Base-by-base conservation (phyloP, 2,888 invertebrate genomes). In the Patella ulyssiponensis region DNA sequence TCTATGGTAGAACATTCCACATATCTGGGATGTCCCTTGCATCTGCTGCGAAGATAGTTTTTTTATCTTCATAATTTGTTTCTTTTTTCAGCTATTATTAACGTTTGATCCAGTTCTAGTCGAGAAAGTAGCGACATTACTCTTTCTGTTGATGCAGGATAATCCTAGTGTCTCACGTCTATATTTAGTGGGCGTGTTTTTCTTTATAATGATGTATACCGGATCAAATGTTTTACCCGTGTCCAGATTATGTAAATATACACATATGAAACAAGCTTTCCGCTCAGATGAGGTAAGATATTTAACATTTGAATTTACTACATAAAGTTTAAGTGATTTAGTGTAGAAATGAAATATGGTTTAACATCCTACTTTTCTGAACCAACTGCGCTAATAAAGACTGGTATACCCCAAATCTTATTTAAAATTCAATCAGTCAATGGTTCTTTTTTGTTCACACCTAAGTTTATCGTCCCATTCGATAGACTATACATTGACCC, bases 121-220 rank as follows among this genome's bases (percentile, higher is more conserved):
- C 12, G 99, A 99, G 92, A 96, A 98, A 92, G 98, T 99, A 73
- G 97, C 99, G 23, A 95, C 95, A 1, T 92, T 99, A 23, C 79
- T 93, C 80, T 88, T 89, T 79, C 85, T 88, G 91, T 94, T 98
- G 71, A 96, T 98, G 95, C 95, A 95, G 90, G 99, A 99, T 93
- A 99, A 99, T 93, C 97, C 98, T 0, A 96, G 96, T 90, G 95
- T 98, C 88, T 96, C 98, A 0, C 96, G 97, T 88, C 94, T 99
- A 71, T 99, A 99, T 92, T 94, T 97, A 78, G 97, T 97, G 0
- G 99, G 99, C 3, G 96, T 97, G 44, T 99, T 98, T 92, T 99
- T 96, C 93, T 99, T 99, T 92, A 98, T 99, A 93, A 94, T 99
- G 82, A 96, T 99, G 96, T 99, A 99, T 92, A 99, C 98, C 0